These are phyloP conservation scores for Pissodes strobi DNA, from an alignment of 1,140 invertebrate species.

Conservation along the genomic window DNA sequence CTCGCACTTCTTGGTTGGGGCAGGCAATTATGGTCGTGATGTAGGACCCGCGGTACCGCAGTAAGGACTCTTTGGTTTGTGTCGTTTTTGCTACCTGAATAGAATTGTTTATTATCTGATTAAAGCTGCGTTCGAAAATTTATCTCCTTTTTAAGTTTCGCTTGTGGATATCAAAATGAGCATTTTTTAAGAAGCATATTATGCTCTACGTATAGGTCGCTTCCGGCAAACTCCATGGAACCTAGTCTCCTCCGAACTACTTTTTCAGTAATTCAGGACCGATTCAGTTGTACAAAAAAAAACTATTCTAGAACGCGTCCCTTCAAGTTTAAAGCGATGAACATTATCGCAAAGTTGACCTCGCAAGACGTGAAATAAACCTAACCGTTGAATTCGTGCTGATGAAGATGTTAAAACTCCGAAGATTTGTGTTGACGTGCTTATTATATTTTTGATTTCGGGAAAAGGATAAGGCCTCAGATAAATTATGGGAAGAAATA, in stretches of 20 bases:
- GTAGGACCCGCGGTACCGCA: slow-evolving; percentile 30
- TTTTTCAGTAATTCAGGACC: not conserved
- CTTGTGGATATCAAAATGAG: no score
- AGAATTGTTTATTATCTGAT: slow-evolving; percentile 34
- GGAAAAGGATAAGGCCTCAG: no score
- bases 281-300: not conserved
- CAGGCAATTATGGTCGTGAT: slow-evolving; percentile 33
- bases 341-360: slow-evolving; percentile 18
- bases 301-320: slow-evolving; percentile 5
- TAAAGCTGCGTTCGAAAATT: slow-evolving; percentile 1
- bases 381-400: slow-evolving; percentile 20
- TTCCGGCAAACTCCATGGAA: no score
- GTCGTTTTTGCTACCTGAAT: slow-evolving; percentile 37
- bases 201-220: no score
- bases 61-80: slow-evolving; percentile 32
- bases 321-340: not conserved
- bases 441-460: slow-evolving; percentile 26
- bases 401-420: slow-evolving; percentile 32
- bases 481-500: no score
- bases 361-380: slow-evolving; percentile 23
- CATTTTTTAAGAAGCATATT: no score
- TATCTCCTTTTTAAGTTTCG: not conserved
- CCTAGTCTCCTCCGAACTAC: no score
- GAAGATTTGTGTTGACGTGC: slow-evolving; percentile 33
- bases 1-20: slow-evolving; percentile 33